phyloP scores from a whole-genome alignment of 2,113 vertebrate species.

The Onychostruthus taczanowskii region DNA sequence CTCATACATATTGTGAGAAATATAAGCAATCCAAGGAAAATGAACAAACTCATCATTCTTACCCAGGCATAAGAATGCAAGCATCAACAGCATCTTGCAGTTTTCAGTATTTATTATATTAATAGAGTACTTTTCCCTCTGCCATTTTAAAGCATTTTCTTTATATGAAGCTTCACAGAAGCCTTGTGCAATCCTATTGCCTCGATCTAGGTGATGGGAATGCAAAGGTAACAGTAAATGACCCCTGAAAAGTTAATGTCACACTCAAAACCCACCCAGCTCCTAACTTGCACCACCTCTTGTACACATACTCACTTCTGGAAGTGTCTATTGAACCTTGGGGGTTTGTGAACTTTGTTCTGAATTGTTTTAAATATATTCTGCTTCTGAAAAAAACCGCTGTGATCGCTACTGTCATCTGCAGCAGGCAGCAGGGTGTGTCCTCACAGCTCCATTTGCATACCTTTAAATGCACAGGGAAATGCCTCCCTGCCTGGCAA shows the following conservation, averaged over 20 bases:
- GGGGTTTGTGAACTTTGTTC: rapidly evolving
- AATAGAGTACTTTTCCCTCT: not conserved
- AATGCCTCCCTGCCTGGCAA: not conserved
- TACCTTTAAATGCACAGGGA: not conserved
- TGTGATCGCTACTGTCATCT: not conserved
- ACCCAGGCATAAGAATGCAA: not conserved
- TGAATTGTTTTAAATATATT: not conserved
- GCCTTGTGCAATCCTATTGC: not conserved
- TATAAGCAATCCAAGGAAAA: not conserved
- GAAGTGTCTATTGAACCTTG: not conserved
- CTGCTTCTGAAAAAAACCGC: not conserved
- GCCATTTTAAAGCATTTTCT: not conserved
- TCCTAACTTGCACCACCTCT: not conserved
- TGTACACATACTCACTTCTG: not conserved
- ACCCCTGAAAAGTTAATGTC: not conserved
- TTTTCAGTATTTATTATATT: not conserved
- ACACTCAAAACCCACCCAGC: not conserved
- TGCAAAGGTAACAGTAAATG: not conserved
- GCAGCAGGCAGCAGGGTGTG: not conserved
- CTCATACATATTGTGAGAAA: not conserved
- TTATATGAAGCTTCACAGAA: not conserved
- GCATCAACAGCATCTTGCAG: not conserved
- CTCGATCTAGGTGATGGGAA: not conserved
- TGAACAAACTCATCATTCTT: not conserved
- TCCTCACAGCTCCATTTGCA: not conserved